Evolutionary conservation across 2,888 invertebrate genomes (phyloP).

Genomic region (Buathra laborator): DNA sequence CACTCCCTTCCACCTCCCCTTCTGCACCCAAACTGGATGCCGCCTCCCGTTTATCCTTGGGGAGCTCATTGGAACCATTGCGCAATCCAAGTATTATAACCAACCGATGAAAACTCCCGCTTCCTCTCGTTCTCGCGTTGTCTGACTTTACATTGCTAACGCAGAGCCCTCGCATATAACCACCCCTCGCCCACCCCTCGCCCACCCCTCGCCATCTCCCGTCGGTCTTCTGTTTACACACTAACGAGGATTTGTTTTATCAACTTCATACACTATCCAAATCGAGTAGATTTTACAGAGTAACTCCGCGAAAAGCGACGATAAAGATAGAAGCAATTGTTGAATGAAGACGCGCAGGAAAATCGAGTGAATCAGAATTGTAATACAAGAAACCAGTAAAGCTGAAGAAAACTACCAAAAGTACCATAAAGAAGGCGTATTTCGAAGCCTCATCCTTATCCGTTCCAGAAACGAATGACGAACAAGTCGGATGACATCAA

Average conservation of each 20-base stretch:
- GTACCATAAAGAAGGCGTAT: background rate
- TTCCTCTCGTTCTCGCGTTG: constrained; percentile 75
- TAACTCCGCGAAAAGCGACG: constrained; percentile 47
- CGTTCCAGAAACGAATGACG: background rate
- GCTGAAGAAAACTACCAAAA: background rate
- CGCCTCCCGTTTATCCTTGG: constrained; percentile 25
- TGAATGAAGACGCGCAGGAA: constrained; percentile 4
- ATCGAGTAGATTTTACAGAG: constrained; percentile 70
- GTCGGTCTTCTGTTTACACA: constrained; percentile 79
- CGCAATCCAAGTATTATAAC: constrained; percentile 44
- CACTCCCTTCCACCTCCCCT: too few relatives aligned
- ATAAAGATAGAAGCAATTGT: background rate
- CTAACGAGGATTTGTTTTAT: constrained; percentile 83
- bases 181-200: constrained; percentile 30
- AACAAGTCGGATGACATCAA: constrained; percentile 8
- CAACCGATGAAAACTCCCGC: constrained; percentile 75
- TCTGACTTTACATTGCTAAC: constrained; percentile 78
- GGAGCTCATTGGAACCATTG: constrained; percentile 30
- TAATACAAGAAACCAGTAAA: background rate
- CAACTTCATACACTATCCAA: constrained; percentile 77
- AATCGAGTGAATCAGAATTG: constrained; percentile 47
- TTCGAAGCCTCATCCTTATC: background rate
- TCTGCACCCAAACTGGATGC: constrained; percentile 14
- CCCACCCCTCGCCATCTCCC: background rate
- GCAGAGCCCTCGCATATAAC: constrained; percentile 65